Percentiles rank a stretch among this genome's conserved stretches.
These are phyloP conservation scores for Urocyon cinereoargenteus DNA, from an alignment of 2,797 vertebrate species.

Conservation along the genomic window DNA sequence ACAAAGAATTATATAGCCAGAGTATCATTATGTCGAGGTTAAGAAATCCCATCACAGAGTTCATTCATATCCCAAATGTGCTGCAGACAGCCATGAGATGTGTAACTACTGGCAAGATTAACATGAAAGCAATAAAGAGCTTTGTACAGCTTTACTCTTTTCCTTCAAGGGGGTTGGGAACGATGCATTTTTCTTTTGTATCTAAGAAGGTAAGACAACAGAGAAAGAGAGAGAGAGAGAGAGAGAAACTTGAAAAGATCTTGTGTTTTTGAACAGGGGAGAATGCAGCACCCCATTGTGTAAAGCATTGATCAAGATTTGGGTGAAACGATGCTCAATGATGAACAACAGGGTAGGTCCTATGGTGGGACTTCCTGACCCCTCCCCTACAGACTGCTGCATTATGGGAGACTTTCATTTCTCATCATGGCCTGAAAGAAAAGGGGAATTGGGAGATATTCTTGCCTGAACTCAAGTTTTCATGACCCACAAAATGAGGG, in stretches of 20 bases:
- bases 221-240: neutral
- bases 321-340: neutral
- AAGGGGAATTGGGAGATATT: neutral
- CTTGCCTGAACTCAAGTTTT: neutral
- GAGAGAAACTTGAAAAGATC: neutral
- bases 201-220: neutral
- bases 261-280: neutral
- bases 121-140: neutral
- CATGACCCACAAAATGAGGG: neutral
- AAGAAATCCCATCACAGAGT: neutral
- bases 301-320: neutral
- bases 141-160: neutral
- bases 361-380: neutral
- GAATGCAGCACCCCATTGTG: neutral
- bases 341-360: accelerated
- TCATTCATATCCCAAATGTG: neutral
- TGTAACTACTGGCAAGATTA: neutral
- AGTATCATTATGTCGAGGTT: neutral
- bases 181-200: neutral
- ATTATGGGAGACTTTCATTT: neutral
- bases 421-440: neutral
- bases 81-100: neutral
- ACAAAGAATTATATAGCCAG: neutral
- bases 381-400: accelerated
- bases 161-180: neutral